A percentile compares a stretch with the other conserved stretches of the same genome.
Conservation (phyloP, 2,888 invertebrate genomes). For the Hetaerina titia region DNA sequence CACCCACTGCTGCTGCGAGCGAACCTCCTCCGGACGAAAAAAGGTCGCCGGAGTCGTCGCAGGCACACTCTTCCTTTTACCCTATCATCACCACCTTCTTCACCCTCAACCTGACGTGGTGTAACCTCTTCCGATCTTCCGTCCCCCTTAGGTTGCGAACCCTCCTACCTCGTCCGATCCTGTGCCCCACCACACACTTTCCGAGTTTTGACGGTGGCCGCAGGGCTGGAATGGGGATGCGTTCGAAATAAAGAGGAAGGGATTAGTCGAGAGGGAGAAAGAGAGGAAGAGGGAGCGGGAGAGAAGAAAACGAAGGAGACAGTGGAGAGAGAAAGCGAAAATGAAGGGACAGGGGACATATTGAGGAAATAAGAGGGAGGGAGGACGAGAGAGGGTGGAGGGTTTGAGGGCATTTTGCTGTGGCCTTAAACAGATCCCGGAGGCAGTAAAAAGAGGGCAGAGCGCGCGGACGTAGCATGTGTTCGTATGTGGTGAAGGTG, state of each 20-base stretch:
- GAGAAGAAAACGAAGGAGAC: neutral
- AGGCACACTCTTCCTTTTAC: neutral
- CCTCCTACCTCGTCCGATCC: neutral
- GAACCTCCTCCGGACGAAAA: neutral
- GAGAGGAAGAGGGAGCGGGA: neutral
- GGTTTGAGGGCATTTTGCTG: neutral
- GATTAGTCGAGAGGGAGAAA: neutral
- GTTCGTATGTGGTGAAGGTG: neutral
- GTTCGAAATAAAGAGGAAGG: neutral
- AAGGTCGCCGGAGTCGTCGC: neutral
- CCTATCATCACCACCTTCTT: neutral
- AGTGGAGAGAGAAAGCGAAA: neutral
- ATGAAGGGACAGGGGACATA: neutral
- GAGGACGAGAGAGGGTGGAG: neutral
- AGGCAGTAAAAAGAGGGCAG: neutral
- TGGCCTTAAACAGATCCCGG: neutral
- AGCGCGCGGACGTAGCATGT: neutral
- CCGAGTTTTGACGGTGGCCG: constrained; percentile 31
- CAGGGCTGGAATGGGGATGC: neutral
- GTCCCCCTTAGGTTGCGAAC: neutral
- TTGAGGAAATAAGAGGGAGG: neutral
- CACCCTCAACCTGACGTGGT: neutral
- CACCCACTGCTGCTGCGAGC: neutral
- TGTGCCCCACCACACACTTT: neutral
- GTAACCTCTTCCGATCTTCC: neutral